A percentile compares a stretch with the other conserved stretches of the same genome.
These are phyloP conservation scores for Caenorhabditis remanei DNA, from an alignment of 1,140 invertebrate species.

Conservation along the genomic window DNA sequence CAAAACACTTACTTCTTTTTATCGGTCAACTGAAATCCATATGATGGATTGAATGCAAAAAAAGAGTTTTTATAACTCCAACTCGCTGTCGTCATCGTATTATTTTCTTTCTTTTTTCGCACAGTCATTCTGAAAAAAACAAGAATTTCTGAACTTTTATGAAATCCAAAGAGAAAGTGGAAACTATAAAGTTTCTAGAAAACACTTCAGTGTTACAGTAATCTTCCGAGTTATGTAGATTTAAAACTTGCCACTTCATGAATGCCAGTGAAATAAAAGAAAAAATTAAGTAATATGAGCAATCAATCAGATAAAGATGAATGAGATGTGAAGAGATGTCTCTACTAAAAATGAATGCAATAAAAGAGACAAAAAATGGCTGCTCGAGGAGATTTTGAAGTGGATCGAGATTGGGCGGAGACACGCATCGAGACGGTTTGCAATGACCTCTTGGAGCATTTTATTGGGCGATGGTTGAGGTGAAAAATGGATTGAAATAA, in stretches of 20 bases:
- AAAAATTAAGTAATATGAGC: neutral
- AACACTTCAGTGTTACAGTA: too few relatives aligned
- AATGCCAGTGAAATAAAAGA: neutral
- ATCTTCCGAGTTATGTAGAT: too few relatives aligned
- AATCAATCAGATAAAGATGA: neutral
- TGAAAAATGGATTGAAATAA: too few relatives aligned
- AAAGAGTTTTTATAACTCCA: conserved; percentile 39
- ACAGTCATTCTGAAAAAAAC: conserved; percentile 32
- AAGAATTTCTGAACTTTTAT: neutral
- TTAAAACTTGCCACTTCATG: conserved; percentile 30
- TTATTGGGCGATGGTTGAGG: neutral
- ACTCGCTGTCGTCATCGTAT: conserved; percentile 49
- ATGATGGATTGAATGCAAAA: conserved; percentile 40
- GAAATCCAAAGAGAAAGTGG: neutral
- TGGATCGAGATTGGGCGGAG: conserved; percentile 51
- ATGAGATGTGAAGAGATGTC: neutral
- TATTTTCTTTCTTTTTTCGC: conserved; percentile 49
- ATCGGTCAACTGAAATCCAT: conserved; percentile 43
- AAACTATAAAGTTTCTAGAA: too few relatives aligned
- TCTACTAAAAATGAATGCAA: neutral
- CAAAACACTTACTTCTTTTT: conserved; percentile 30
- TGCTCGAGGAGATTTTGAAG: conserved; percentile 35
- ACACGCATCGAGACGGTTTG: conserved; percentile 47
- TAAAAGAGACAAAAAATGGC: conserved; percentile 18
- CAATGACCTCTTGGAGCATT: conserved; percentile 36